Base-by-base conservation (phyloP, 1,140 invertebrate genomes). In the Apis laboriosa region DNA sequence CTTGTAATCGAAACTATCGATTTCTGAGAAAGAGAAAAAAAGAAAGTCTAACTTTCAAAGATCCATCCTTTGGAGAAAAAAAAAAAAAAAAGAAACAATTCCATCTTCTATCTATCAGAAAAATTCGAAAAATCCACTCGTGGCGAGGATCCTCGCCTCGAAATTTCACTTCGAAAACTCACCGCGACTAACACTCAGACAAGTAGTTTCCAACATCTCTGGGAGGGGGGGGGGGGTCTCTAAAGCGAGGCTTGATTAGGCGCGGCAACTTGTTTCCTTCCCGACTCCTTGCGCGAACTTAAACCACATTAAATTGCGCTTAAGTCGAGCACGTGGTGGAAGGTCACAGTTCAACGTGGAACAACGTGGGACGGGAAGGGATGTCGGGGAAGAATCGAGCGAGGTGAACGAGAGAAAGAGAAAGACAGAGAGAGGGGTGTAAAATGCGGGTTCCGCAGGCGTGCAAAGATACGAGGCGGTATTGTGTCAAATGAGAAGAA, bases 251-350 rank as follows among this genome's bases (percentile, higher is more conserved):
- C 91, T 93, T 92, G 92, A 92, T 93, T 92, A 92, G 92, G 91
- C 91, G 90, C 88, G 86, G 85, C 84, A 90, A 91, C 87, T 90
- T 89, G 90, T 91, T 92, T 91, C 90, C 91, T 84, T 85, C 81
- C 85, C 56, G 84, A 84, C 85, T 89, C 89, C 84, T 87, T 84
- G 78, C 83, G 77, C 87, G 77, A 93, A 92, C 92, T 93, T 93
- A 89, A 92, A 93, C 90, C 92, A 89, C 92, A 93, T 93, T 93
- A 93, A 93, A 93, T 92, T 93, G 92, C 90, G 88, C 89, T 93
- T 91, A 89, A 92, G 90, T 88, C 90, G 89, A 90, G 90, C 89
- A 90, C 90, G 88, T 90, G 90, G 89, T 91, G 89, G 84, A 87
- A 84, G 88, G 86, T 88, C 89, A 28, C 74, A 82, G 80, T 77